phyloP scores from a whole-genome alignment of 2,113 vertebrate species.

The Protomyctophum bolini region DNA sequence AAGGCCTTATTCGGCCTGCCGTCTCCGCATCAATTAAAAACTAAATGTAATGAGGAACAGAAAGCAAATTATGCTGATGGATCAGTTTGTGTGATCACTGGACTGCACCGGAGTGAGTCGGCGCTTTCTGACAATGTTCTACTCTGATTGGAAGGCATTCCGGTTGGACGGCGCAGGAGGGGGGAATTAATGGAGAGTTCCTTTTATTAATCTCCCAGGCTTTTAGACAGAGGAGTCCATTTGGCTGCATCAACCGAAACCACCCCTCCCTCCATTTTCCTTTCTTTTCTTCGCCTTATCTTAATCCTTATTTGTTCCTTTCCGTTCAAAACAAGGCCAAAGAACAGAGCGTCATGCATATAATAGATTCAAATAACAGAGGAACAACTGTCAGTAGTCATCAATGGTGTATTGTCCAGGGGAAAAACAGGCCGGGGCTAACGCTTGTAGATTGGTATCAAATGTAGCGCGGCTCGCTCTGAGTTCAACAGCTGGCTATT shows the following conservation, averaged over 20 bases:
- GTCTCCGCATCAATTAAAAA: constrained; percentile 31
- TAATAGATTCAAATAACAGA: constrained; percentile 30
- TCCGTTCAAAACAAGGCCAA: constrained; percentile 30
- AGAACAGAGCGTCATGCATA: constrained; percentile 24
- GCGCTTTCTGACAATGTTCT: constrained; percentile 16
- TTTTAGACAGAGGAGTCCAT: constrained; percentile 24
- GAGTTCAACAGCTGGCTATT: constrained; percentile 38
- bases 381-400: constrained; percentile 25
- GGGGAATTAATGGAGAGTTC: constrained; percentile 8
- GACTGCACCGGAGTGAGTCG: constrained; percentile 11
- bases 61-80: constrained; percentile 24
- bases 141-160: constrained; percentile 25
- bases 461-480: constrained; percentile 16
- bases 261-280: background rate
- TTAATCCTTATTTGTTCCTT: constrained; percentile 6
- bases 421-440: constrained; percentile 11
- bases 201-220: constrained; percentile 7
- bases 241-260: constrained; percentile 28
- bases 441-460: constrained; percentile 38
- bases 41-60: constrained; percentile 20
- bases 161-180: constrained; percentile 2
- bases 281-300: background rate
- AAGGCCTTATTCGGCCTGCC: constrained; percentile 3
- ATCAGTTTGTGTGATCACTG: constrained; percentile 14
- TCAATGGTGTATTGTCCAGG: constrained; percentile 5